Evolutionary conservation across 2,113 vertebrate species (phyloP).

Genomic region (Columbina picui): DNA sequence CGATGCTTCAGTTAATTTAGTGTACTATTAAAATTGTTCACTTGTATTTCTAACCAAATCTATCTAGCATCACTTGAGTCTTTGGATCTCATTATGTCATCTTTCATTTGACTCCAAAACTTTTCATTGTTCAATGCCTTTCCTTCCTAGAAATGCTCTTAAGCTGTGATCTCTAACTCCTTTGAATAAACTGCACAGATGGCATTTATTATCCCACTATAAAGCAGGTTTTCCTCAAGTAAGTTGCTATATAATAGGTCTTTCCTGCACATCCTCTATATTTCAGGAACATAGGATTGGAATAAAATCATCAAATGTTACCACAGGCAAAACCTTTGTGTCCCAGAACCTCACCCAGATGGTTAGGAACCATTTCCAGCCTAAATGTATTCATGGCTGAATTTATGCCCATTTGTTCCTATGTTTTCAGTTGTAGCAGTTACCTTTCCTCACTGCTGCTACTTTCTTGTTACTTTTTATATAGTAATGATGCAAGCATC

Average conservation of each 20-base stretch:
- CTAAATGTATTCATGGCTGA: not conserved
- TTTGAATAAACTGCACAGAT: not conserved
- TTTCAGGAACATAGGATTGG: not conserved
- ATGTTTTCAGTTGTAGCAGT: not conserved
- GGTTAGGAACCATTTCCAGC: not conserved
- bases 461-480: not conserved
- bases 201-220: not conserved
- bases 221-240: not conserved
- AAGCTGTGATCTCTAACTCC: not conserved
- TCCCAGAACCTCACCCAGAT: not conserved
- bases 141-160: not conserved
- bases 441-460: not conserved
- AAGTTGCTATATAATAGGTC: not conserved
- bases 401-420: not conserved
- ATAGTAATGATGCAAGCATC: not conserved
- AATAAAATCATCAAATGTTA: not conserved
- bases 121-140: not conserved
- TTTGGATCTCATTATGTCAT: not conserved
- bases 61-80: not conserved
- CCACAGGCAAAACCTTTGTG: not conserved
- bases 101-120: not conserved
- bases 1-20: not conserved
- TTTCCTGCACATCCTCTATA: not conserved
- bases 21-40: not conserved
- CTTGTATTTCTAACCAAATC: not conserved